Percentiles rank a stretch among this genome's conserved stretches.
phyloP scores from a whole-genome alignment of 2,797 vertebrate species.

The Enteromius thamalakanensis region DNA sequence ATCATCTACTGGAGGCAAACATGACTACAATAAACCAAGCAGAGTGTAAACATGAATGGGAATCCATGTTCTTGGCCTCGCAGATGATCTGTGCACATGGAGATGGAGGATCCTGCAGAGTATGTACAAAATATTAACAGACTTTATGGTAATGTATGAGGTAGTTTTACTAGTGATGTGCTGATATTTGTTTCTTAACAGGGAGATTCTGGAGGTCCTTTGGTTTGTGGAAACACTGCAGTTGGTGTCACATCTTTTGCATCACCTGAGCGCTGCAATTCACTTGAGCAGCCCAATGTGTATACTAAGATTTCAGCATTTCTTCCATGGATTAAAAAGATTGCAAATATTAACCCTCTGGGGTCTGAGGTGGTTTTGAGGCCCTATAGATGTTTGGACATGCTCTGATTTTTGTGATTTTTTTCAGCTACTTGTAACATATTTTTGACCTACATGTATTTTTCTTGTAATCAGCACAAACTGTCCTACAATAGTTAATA shows the following conservation, averaged over 20 bases:
- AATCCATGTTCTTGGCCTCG: fast-evolving
- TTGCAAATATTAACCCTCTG: background rate
- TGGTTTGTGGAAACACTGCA: conserved; percentile 3
- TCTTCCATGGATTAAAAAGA: background rate
- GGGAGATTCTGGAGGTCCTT: conserved; percentile 21
- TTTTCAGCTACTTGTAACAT: too few species aligned
- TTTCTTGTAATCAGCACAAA: too few species aligned
- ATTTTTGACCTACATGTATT: too few species aligned
- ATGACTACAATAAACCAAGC: background rate
- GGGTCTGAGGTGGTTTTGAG: too few species aligned
- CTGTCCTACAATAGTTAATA: too few species aligned
- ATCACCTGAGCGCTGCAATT: fast-evolving
- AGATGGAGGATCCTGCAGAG: background rate
- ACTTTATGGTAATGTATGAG: background rate
- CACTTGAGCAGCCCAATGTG: background rate
- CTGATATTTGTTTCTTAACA: conserved; percentile 7
- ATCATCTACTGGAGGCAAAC: conserved; percentile 34
- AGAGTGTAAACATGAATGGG: background rate
- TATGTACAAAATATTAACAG: background rate
- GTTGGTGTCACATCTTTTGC: background rate
- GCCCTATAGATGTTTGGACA: too few species aligned
- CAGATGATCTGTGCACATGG: conserved; percentile 30
- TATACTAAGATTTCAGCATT: conserved; percentile 24
- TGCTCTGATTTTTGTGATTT: too few species aligned
- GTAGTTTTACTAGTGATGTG: background rate